phyloP scores from a whole-genome alignment of 2,797 vertebrate species.

The Saxicola maurus region DNA sequence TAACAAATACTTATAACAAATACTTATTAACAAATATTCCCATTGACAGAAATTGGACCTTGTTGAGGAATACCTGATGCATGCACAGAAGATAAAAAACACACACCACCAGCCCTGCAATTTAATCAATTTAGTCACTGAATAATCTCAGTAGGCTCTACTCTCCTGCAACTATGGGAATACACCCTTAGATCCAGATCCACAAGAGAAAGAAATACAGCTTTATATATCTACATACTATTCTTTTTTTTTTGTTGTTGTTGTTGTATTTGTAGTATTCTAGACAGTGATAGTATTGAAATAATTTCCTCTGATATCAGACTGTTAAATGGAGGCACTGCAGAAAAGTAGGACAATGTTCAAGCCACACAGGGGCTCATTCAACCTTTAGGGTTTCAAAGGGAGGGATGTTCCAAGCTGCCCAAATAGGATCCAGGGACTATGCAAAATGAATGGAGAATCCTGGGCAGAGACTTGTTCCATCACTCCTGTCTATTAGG shows the following conservation, averaged over 20 bases:
- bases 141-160: not conserved
- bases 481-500: slow-evolving; percentile 48
- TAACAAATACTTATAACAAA: slow-evolving; percentile 24
- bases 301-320: slow-evolving; percentile 81
- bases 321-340: slow-evolving; percentile 79
- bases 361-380: slow-evolving; percentile 73
- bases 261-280: slow-evolving; percentile 75
- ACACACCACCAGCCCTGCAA: accelerated
- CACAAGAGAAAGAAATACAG: not conserved
- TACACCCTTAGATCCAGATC: not conserved
- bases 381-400: slow-evolving; percentile 70
- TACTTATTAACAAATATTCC: not conserved
- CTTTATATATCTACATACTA: not conserved
- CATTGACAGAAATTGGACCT: not conserved
- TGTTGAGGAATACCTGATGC: not conserved
- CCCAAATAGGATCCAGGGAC: slow-evolving; percentile 70
- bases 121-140: not conserved
- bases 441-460: slow-evolving; percentile 74
- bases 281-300: slow-evolving; percentile 82
- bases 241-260: not conserved
- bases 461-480: slow-evolving; percentile 69
- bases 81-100: not conserved
- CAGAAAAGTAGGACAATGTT: slow-evolving; percentile 75
- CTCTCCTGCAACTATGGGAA: not conserved
- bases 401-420: slow-evolving; percentile 66